Conservation (phyloP, 2,888 invertebrate genomes). For the Patella ulyssiponensis region DNA sequence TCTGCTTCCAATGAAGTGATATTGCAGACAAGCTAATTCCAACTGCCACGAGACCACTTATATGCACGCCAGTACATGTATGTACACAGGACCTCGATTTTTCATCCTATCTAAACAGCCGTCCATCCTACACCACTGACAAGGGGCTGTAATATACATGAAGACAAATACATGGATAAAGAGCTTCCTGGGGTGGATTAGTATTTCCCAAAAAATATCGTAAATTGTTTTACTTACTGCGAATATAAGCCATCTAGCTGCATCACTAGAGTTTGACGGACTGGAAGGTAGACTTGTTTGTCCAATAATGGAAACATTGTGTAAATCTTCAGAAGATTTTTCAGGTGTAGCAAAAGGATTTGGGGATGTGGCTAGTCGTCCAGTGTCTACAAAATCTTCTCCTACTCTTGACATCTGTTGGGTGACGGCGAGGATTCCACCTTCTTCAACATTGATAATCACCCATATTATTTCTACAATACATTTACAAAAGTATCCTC, state of each 20-base stretch:
- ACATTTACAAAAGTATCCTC: constrained; percentile 15
- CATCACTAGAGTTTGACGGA: background rate
- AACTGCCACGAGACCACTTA: too few species aligned
- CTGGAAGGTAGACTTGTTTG: background rate
- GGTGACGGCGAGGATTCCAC: constrained; percentile 85
- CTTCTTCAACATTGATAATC: constrained; percentile 85
- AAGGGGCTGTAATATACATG: too few species aligned
- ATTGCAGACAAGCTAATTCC: too few species aligned
- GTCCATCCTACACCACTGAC: too few species aligned
- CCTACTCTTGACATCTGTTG: constrained; percentile 81
- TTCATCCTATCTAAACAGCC: too few species aligned
- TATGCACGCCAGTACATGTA: too few species aligned
- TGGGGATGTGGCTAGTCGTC: constrained; percentile 35
- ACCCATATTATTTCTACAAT: constrained; percentile 84
- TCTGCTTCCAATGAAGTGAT: too few species aligned
- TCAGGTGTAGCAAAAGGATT: constrained; percentile 59
- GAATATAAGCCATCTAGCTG: constrained; percentile 1
- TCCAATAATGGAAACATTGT: background rate
- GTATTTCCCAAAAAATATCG: background rate
- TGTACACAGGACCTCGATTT: too few species aligned
- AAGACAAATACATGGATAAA: too few species aligned
- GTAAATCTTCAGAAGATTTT: constrained; percentile 26
- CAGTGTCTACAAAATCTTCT: constrained; percentile 48
- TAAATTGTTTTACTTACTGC: background rate
- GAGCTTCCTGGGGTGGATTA: too few species aligned